phyloP scores from a whole-genome alignment of 2,113 vertebrate genomes.

The Oreotrochilus melanogaster region DNA sequence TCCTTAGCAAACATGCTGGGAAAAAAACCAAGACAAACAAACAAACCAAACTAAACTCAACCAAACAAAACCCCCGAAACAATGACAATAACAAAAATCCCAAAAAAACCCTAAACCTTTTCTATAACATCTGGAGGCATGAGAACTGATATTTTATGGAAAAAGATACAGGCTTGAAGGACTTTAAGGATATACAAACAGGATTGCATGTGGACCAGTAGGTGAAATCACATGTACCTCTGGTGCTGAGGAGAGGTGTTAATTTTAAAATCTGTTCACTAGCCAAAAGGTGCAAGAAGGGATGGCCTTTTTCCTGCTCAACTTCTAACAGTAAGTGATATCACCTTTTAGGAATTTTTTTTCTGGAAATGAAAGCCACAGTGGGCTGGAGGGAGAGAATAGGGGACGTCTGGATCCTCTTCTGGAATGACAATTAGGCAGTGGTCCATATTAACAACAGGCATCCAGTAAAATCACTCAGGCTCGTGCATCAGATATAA shows the following conservation, averaged over 20 bases:
- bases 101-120: background rate
- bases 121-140: background rate
- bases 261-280: conserved; percentile 55
- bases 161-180: background rate
- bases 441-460: conserved; percentile 61
- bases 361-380: conserved; percentile 46
- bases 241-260: conserved; percentile 1
- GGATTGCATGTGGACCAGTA: background rate
- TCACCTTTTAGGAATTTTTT: conserved; percentile 60
- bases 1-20: background rate
- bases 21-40: background rate
- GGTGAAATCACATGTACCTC: background rate
- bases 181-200: background rate
- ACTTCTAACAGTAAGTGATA: conserved; percentile 48
- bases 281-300: background rate
- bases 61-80: no score
- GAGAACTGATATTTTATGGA: background rate
- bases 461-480: conserved; percentile 38
- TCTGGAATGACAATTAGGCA: conserved; percentile 71
- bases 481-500: conserved; percentile 52
- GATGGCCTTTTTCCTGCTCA: conserved; percentile 36
- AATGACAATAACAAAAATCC: no score
- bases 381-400: conserved; percentile 29
- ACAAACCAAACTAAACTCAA: no score
- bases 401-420: conserved; percentile 67